phyloP scores from a whole-genome alignment of 2,888 invertebrate species.

The Aelia acuminata region DNA sequence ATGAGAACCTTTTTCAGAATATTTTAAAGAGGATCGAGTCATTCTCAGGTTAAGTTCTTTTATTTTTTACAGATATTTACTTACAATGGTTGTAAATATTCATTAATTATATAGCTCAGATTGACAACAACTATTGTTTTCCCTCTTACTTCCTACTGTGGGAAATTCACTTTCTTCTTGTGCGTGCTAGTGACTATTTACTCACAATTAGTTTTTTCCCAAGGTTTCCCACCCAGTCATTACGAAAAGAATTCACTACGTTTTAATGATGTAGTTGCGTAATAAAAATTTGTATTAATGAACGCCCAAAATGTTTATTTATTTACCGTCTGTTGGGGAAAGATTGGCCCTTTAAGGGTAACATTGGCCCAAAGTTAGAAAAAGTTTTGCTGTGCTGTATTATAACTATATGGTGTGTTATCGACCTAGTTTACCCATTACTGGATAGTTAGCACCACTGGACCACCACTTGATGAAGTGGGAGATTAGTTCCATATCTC shows the following conservation, averaged over 20 bases:
- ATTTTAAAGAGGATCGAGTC: neutral
- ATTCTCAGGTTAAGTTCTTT: neutral
- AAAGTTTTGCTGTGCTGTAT: no score
- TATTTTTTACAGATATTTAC: neutral
- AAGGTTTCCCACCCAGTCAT: neutral
- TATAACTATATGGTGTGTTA: no score
- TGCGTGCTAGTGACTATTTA: neutral
- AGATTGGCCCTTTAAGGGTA: no score
- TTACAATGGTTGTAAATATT: slow-evolving; percentile 13
- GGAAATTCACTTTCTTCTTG: slow-evolving; percentile 10
- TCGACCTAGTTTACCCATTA: no score
- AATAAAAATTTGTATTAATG: neutral
- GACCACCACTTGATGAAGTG: no score
- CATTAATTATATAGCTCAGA: neutral
- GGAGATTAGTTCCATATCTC: no score
- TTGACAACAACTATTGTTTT: neutral
- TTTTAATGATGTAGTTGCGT: neutral
- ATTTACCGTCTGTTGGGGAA: no score
- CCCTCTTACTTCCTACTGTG: neutral
- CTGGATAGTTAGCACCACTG: no score
- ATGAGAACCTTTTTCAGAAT: neutral
- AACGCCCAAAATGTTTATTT: no score
- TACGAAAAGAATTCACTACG: neutral
- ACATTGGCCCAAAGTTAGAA: no score
- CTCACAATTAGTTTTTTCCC: neutral